Base-by-base conservation (phyloP, 2,888 invertebrate species). In the Melieria omissa region DNA sequence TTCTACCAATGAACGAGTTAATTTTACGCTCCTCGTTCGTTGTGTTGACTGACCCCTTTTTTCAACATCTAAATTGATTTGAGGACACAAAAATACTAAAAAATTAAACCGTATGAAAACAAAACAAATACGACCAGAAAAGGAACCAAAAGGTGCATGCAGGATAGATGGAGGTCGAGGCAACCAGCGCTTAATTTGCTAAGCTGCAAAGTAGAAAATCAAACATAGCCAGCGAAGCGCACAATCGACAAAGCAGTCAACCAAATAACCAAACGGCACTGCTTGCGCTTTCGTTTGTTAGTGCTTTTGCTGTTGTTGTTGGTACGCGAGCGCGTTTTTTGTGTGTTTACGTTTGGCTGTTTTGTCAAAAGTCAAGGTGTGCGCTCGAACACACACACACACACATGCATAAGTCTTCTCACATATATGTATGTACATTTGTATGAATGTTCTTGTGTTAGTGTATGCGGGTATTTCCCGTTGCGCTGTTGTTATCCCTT, bases 121-220 rank as follows among this genome's bases (percentile, higher is more conserved):
- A 14, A 8, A 52, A 45, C 46, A 63, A 29, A 54, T n/a, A 49
- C 45, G 52, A 10, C 5, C 16, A 47, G 46, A 61, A 9, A 45
- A 55, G n/a, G 54, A 46, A 29, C 16, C 44, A 52, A 62, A 68
- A 45, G 45, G n/a, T 8, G 52, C 49, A 69, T 29, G 29, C n/a
- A n/a, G 29, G 29, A 29, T 29, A 29, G 29, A 29, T 29, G 29
- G 29, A 29, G 29, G 29, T 29, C 29, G 29, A 29, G 29, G 29
- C 2, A 8, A 42, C 58, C 57, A 41, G n/a, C 14, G 84, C 83
- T 83, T 83, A 82, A 82, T 84, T 83, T 83, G 81, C 81, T 82
- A 81, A 84, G 80, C 81, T 80, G 78, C 77, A 79, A 83, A 83
- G 83, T 80, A 82, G 79, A 82, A 83, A 82, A 78, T 80, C 83